These are phyloP conservation scores for Yponomeuta evonymella DNA, from an alignment of 2,888 invertebrate genomes.

Conservation along the genomic window DNA sequence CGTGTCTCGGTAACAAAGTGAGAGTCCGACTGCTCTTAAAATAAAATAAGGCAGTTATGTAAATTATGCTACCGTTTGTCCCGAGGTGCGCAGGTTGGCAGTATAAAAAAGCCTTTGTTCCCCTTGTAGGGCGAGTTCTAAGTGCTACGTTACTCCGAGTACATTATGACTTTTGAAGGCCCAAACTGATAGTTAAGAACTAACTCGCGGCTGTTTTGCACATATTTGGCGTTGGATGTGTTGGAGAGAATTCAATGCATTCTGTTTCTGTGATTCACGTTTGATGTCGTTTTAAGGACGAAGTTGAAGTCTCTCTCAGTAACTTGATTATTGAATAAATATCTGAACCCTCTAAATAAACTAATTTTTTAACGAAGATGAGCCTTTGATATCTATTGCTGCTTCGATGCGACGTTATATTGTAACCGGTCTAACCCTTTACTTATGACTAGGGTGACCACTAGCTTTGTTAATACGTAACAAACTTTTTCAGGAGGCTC, in stretches of 20 bases:
- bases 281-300: background rate
- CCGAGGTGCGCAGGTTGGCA: conserved; percentile 39
- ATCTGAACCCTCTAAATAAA: conserved; percentile 17
- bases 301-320: background rate
- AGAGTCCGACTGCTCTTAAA: conserved; percentile 45
- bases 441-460: conserved; percentile 14
- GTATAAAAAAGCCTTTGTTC: conserved; percentile 55
- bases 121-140: conserved; percentile 27
- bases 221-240: conserved; percentile 9
- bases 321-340: background rate
- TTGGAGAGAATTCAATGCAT: conserved; percentile 3
- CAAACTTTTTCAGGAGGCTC: too few species aligned
- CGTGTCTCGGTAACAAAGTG: conserved; percentile 41
- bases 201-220: conserved; percentile 10
- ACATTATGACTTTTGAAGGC: conserved; percentile 11
- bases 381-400: conserved; percentile 20
- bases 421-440: conserved; percentile 14
- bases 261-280: background rate
- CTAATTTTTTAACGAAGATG: conserved; percentile 22
- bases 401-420: conserved; percentile 17
- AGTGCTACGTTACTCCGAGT: conserved; percentile 12
- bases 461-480: background rate
- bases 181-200: conserved; percentile 6
- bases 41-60: conserved; percentile 65
- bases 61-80: conserved; percentile 48